A percentile compares a stretch with the other conserved stretches of the same genome.
Conservation (phyloP, 2,888 invertebrate species). For the Andrena haemorrhoa region DNA sequence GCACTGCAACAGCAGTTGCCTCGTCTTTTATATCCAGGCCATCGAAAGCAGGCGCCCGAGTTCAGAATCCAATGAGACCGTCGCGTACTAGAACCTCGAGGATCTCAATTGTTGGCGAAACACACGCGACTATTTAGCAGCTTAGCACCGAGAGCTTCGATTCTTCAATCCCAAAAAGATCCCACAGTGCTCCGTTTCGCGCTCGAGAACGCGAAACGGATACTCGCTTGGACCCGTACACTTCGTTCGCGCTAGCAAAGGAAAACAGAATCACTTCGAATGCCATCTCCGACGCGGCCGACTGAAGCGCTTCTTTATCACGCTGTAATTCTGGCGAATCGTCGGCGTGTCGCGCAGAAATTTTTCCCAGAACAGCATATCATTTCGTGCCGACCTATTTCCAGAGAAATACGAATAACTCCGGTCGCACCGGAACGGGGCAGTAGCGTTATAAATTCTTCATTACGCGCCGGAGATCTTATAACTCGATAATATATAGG, state of each 20-base stretch:
- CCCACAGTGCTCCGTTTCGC: too few relatives aligned
- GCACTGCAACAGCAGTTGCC: constrained; percentile 3
- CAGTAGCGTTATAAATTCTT: constrained; percentile 38
- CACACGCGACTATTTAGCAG: too few relatives aligned
- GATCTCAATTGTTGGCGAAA: too few relatives aligned
- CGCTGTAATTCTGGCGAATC: constrained; percentile 22
- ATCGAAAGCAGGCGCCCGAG: constrained; percentile 21
- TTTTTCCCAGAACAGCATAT: not conserved
- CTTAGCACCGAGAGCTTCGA: too few relatives aligned
- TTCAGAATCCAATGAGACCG: not conserved
- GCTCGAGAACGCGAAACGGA: not conserved
- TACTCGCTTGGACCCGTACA: not conserved
- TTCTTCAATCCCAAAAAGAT: not conserved
- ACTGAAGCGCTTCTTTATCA: constrained; percentile 17
- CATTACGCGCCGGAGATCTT: constrained; percentile 29
- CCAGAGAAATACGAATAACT: constrained; percentile 29
- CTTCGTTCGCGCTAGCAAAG: too few relatives aligned
- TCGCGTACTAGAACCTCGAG: not conserved
- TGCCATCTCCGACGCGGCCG: not conserved
- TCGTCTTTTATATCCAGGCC: constrained; percentile 6
- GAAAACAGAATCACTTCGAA: too few relatives aligned
- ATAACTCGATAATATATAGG: constrained; percentile 31
- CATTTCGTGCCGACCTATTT: constrained; percentile 17
- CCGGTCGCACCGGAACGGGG: not conserved
- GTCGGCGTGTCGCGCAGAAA: not conserved